These are phyloP conservation scores for Dreissena polymorpha DNA, from an alignment of 1,140 invertebrate species.

Conservation along the genomic window DNA sequence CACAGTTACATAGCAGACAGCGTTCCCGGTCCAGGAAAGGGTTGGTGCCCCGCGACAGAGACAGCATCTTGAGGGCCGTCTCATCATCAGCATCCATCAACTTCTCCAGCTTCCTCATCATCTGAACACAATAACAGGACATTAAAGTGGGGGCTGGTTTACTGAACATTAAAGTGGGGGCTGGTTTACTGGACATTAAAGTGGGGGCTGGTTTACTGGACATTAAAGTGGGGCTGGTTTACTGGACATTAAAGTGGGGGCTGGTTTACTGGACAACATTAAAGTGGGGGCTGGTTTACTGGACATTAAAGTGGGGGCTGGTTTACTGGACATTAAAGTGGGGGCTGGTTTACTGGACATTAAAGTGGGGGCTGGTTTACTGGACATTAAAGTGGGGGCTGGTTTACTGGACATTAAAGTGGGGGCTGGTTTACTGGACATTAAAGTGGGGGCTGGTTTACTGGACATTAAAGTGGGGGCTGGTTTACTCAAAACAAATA, in stretches of 20 bases:
- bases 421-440: background rate
- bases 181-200: background rate
- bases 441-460: background rate
- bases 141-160: background rate
- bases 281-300: too few species aligned
- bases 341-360: background rate
- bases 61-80: slow-evolving; percentile 58
- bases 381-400: background rate
- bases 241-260: background rate
- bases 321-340: background rate
- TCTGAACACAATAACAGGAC: slow-evolving; percentile 52
- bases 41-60: slow-evolving; percentile 68
- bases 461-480: background rate
- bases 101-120: slow-evolving; percentile 66
- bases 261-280: background rate
- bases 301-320: background rate
- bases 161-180: too few species aligned
- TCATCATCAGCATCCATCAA: slow-evolving; percentile 72
- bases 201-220: background rate
- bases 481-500: background rate
- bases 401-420: background rate
- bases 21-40: slow-evolving; percentile 71
- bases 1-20: slow-evolving; percentile 74
- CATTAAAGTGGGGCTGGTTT: background rate
- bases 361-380: background rate